phyloP scores from a whole-genome alignment of 2,888 invertebrate genomes.

The Colletes collaris region DNA sequence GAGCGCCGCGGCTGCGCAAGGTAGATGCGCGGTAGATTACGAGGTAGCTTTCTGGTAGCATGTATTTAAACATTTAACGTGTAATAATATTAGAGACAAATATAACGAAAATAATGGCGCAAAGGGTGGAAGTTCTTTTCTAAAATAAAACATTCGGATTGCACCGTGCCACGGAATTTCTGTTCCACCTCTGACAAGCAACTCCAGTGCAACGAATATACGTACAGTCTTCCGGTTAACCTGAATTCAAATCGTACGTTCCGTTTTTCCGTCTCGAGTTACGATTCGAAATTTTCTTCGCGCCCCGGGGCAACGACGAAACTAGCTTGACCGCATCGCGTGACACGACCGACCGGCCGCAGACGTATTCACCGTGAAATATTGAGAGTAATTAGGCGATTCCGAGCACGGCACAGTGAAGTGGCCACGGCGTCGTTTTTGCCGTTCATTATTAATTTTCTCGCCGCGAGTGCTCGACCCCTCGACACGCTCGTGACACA shows the following conservation, averaged over 20 bases:
- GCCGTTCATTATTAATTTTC: conserved; percentile 70
- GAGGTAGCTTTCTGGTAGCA: no score
- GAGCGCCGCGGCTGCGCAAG: no score
- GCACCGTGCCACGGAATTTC: no score
- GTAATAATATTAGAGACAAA: no score
- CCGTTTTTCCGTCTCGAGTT: conserved; percentile 23
- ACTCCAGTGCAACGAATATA: not conserved
- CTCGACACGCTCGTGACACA: conserved; percentile 38
- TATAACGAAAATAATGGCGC: no score
- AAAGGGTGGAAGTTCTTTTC: no score
- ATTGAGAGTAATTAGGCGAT: conserved; percentile 70
- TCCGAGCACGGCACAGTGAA: conserved; percentile 66
- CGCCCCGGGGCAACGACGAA: conserved; percentile 57
- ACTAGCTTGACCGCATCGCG: conserved; percentile 73
- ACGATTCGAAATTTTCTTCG: conserved; percentile 20
- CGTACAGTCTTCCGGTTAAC: not conserved
- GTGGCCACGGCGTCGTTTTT: conserved; percentile 55
- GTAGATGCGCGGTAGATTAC: no score
- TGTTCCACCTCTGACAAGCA: not conserved
- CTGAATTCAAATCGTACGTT: conserved; percentile 9
- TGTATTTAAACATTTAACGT: no score
- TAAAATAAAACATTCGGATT: no score
- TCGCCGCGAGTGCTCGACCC: conserved; percentile 48
- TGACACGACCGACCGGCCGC: conserved; percentile 67
- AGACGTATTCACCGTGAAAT: conserved; percentile 69